Conservation (phyloP, 2,113 vertebrate genomes). For the Mirounga angustirostris region DNA sequence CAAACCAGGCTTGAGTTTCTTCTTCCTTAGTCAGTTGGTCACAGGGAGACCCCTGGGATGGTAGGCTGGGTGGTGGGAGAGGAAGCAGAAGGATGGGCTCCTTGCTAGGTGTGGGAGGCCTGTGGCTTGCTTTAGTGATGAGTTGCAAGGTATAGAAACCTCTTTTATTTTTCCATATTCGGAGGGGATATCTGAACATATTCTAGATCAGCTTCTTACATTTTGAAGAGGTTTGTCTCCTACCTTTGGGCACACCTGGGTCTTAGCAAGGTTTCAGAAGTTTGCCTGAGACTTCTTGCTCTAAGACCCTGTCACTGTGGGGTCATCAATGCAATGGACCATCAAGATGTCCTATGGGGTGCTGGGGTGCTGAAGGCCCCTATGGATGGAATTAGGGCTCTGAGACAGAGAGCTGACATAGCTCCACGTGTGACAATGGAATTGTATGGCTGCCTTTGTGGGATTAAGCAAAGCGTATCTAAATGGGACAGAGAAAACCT, state of each 20-base stretch:
- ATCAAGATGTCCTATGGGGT: not conserved
- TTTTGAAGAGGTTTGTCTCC: not conserved
- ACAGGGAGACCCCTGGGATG: not conserved
- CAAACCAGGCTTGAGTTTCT: not conserved
- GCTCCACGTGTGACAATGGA: fast-evolving
- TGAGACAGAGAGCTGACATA: too few species aligned
- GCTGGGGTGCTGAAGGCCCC: too few species aligned
- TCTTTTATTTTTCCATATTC: not conserved
- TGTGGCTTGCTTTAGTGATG: too few species aligned
- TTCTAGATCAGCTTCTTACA: not conserved
- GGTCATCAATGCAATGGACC: not conserved
- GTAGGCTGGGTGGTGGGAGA: not conserved
- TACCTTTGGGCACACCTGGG: not conserved
- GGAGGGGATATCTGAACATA: not conserved
- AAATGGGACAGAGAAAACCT: not conserved
- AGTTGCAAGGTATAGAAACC: not conserved
- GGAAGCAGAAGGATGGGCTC: fast-evolving
- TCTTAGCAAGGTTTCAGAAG: not conserved
- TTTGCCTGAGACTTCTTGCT: not conserved
- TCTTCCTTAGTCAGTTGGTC: not conserved
- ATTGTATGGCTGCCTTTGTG: not conserved
- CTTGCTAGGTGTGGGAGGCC: not conserved
- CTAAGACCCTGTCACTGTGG: not conserved
- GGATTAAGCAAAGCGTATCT: not conserved
- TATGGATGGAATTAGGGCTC: not conserved